A percentile compares a stretch with the other conserved stretches of the same genome.
Conservation (phyloP, 2,888 invertebrate species). For the Chloroclysta siterata region DNA sequence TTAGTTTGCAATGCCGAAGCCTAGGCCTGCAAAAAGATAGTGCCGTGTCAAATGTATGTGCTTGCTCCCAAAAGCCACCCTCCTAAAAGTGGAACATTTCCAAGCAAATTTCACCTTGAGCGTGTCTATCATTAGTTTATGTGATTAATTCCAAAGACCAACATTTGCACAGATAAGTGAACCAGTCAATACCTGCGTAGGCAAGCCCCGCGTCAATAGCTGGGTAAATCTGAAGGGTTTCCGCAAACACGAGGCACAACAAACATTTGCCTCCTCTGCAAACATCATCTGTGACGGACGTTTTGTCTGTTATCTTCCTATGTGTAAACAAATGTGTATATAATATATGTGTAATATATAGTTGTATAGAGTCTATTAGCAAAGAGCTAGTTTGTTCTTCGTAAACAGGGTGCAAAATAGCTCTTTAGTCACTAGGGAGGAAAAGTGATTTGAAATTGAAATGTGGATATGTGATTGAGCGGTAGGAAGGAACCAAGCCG, state of each 20-base stretch:
- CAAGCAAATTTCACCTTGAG: not conserved
- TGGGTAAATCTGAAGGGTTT: constrained; percentile 1
- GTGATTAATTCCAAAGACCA: not conserved
- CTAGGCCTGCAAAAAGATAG: too few relatives aligned
- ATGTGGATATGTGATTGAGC: too few relatives aligned
- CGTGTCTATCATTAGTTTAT: not conserved
- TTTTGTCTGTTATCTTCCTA: constrained; percentile 3
- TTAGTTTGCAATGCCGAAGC: too few relatives aligned
- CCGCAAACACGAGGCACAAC: not conserved
- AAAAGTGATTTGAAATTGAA: too few relatives aligned
- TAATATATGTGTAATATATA: too few relatives aligned
- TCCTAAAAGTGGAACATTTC: not conserved
- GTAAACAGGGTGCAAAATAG: too few relatives aligned
- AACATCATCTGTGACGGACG: constrained; percentile 5
- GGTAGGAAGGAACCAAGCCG: too few relatives aligned
- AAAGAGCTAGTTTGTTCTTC: too few relatives aligned
- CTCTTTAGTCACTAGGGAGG: too few relatives aligned
- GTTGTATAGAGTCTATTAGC: too few relatives aligned
- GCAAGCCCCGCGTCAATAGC: not conserved
- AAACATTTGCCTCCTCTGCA: not conserved
- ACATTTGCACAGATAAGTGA: constrained; percentile 2
- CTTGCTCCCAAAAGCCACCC: too few relatives aligned
- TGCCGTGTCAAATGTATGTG: too few relatives aligned
- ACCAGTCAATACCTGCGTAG: not conserved
- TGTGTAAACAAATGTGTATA: not conserved